These are phyloP conservation scores for human (Homo sapiens) DNA, from an alignment of 2,113 vertebrate genomes.

Conservation along the genomic window DNA sequence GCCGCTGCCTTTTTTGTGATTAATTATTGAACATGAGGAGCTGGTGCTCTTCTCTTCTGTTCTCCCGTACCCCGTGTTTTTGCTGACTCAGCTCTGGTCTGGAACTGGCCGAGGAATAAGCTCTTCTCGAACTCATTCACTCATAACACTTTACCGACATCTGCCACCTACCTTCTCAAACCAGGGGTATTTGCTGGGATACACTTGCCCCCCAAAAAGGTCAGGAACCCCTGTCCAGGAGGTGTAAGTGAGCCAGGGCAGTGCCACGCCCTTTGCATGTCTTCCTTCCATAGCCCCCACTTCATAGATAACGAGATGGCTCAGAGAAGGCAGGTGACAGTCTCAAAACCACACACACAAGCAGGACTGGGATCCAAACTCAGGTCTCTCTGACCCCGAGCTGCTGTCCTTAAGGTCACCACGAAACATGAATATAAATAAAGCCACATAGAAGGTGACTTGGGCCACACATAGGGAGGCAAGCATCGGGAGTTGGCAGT, in stretches of 20 bases:
- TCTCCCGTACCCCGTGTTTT: background rate
- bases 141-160: background rate
- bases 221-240: background rate
- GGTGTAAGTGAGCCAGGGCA: background rate
- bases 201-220: background rate
- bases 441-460: background rate
- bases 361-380: background rate
- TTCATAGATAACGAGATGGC: background rate
- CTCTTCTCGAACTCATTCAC: background rate
- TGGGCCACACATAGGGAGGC: background rate
- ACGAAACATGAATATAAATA: background rate
- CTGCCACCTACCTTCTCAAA: background rate
- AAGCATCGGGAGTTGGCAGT: background rate
- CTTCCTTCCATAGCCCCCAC: background rate
- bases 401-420: background rate
- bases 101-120: background rate
- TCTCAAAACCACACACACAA: background rate
- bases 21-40: background rate
- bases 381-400: background rate
- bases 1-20: background rate
- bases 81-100: conserved; percentile 32
- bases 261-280: background rate
- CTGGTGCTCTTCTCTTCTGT: background rate
- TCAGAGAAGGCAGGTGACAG: background rate
- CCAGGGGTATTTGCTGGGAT: background rate